Evolutionary conservation across 2,113 vertebrate genomes (phyloP), one percentile per base, ranked within the genome.

Genomic region (Hepsetus odoe): DNA sequence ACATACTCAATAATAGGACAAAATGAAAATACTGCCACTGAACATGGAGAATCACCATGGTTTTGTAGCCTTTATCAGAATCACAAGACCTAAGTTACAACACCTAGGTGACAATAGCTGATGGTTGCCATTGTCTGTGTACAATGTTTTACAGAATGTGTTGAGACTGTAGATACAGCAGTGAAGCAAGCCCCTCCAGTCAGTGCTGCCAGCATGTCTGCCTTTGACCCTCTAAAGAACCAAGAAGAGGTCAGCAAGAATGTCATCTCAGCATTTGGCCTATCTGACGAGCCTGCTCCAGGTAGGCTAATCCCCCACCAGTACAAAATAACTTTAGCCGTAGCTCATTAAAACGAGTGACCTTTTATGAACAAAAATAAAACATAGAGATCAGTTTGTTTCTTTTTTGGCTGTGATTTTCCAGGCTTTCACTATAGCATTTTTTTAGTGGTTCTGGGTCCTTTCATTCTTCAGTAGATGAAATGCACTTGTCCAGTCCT

Each of bases 181-280:
- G 87, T 94, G 67, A 98, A 96, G 89, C 96, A 94, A 10, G 94
- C 93, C 80, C 94, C 93, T 85, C 96, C 98, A 51, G 98, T 98
- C 86, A 99, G 96, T 83, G 96, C 96, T 85, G 98, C 96, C 75
- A 99, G 96, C 90, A 99, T 99, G 97, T 99, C 96, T 71, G 97
- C 98, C 61, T 99, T 99, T 79, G 98, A 99, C 91, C 97, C 97
- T 0, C 89, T 99, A 68, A 99, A 99, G 91, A 99, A 98, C 92
- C 97, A 98, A 92, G 97, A 98, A 77, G 98, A 98, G 89, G 95
- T 99, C 91, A 97, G 86, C 93, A 98, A 98, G 94, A 99, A 98
- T 86, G 96, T 99, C 84, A 98, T 99, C 92, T 98, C 98, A 58
- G 95, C 97, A 0, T 98, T 98, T 82, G 96, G 98, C 78, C 88